A percentile compares a stretch with the other conserved stretches of the same genome.
These are phyloP conservation scores for Temnothorax unifasciatus DNA, from an alignment of 2,888 invertebrate species.

Conservation along the genomic window DNA sequence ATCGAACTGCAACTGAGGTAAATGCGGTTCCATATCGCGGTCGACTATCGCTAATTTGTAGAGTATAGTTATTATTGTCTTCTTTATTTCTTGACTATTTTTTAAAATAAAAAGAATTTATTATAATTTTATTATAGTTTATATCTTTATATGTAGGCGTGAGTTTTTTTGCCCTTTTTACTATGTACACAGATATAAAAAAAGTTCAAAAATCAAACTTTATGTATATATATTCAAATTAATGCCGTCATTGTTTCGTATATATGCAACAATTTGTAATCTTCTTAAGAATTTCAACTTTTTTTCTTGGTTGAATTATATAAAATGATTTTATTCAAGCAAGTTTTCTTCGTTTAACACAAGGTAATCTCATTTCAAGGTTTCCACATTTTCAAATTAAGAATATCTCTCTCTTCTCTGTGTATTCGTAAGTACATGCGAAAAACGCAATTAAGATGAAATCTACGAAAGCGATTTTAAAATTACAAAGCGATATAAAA, in stretches of 20 bases:
- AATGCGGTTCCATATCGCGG: conserved; percentile 2
- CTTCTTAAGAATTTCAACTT: too few relatives aligned
- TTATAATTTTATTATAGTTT: not conserved
- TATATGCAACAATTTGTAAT: too few relatives aligned
- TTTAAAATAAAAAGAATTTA: not conserved
- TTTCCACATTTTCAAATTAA: too few relatives aligned
- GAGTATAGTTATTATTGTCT: not conserved
- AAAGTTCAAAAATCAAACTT: too few relatives aligned
- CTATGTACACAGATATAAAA: too few relatives aligned
- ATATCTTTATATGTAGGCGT: not conserved
- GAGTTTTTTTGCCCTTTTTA: not conserved
- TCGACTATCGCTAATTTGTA: not conserved
- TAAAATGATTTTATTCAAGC: too few relatives aligned
- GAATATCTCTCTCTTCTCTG: too few relatives aligned
- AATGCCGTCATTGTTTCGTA: too few relatives aligned
- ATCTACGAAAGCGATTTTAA: conserved; percentile 11
- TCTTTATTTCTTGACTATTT: not conserved
- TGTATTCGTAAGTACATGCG: not conserved
- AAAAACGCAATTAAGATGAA: conserved; percentile 23
- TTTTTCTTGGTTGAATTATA: too few relatives aligned
- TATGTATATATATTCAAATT: too few relatives aligned
- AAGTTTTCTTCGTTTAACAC: too few relatives aligned
- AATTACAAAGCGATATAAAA: conserved; percentile 13
- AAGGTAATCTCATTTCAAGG: too few relatives aligned
- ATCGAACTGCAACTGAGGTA: not conserved